phyloP scores from a whole-genome alignment of 1,140 invertebrate genomes.

The Drosophila sp. region DNA sequence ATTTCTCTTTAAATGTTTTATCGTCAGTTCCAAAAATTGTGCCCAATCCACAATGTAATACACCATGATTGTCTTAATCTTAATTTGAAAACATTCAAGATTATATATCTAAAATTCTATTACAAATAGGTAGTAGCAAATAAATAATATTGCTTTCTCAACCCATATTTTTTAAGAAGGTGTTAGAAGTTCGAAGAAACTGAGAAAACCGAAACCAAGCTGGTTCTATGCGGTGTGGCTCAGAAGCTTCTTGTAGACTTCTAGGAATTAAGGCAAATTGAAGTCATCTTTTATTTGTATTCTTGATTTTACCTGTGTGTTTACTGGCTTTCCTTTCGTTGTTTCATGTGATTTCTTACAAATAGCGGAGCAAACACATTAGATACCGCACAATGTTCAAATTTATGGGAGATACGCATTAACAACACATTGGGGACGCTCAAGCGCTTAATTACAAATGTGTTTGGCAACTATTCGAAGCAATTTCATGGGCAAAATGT shows the following conservation, averaged over 20 bases:
- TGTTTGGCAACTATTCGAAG: conserved; percentile 51
- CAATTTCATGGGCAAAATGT: conserved; percentile 53
- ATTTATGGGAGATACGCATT: conserved; percentile 63
- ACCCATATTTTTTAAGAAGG: too few relatives aligned
- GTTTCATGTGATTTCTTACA: conserved; percentile 33
- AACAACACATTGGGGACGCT: conserved; percentile 66
- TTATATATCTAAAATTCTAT: too few relatives aligned
- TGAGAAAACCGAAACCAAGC: too few relatives aligned
- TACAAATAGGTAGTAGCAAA: too few relatives aligned
- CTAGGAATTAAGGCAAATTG: neutral
- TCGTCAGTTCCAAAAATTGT: too few relatives aligned
- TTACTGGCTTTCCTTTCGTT: neutral
- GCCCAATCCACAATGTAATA: too few relatives aligned
- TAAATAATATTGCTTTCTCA: too few relatives aligned
- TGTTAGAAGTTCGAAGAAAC: too few relatives aligned
- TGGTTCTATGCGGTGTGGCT: too few relatives aligned
- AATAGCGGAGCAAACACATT: conserved; percentile 43
- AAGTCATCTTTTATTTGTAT: neutral
- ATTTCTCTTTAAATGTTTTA: too few relatives aligned
- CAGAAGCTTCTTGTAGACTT: neutral
- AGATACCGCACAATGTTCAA: conserved; percentile 46
- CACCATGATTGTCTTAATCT: too few relatives aligned
- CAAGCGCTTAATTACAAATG: conserved; percentile 68
- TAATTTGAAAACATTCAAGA: too few relatives aligned
- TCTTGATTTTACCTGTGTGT: neutral